Evolutionary conservation across 2,113 vertebrate species (phyloP).

Genomic region (Corythoichthys intestinalis): DNA sequence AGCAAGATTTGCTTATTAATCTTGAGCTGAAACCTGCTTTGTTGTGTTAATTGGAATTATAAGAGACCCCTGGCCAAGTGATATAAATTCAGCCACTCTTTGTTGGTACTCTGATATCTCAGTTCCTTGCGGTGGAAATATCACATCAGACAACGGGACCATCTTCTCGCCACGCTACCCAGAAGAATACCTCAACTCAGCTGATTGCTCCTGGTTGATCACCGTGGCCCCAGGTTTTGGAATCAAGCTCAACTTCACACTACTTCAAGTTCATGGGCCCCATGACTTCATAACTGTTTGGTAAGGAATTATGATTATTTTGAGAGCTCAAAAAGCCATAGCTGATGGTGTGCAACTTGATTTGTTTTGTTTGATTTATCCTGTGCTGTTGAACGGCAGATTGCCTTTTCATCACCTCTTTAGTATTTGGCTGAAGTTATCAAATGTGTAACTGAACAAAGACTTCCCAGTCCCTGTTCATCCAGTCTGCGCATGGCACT

Average conservation of each 20-base stretch:
- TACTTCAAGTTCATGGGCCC: conserved; percentile 88
- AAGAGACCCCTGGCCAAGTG: conserved; percentile 36
- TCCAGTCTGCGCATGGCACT: conserved; percentile 29
- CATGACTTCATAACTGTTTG: conserved; percentile 95
- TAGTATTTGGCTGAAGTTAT: conserved; percentile 17
- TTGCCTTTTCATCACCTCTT: conserved; percentile 38
- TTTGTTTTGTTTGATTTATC: conserved; percentile 1
- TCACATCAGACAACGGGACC: conserved; percentile 89
- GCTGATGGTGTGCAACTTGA: not conserved
- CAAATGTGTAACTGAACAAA: conserved; percentile 43
- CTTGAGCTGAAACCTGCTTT: conserved; percentile 61
- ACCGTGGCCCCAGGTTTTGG: conserved; percentile 85
- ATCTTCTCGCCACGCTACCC: conserved; percentile 97
- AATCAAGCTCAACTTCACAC: conserved; percentile 88
- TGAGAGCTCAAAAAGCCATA: not conserved
- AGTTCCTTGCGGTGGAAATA: conserved; percentile 92
- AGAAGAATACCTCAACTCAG: conserved; percentile 87
- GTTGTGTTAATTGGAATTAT: conserved; percentile 46
- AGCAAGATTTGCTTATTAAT: conserved; percentile 74
- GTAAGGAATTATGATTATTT: conserved; percentile 65
- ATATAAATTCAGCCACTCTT: conserved; percentile 10
- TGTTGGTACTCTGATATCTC: conserved; percentile 8
- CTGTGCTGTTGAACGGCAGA: conserved; percentile 1
- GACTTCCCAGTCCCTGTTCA: conserved; percentile 47
- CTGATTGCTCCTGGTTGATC: conserved; percentile 92